Evolutionary conservation across 2,113 vertebrate species (phyloP), one percentile per base, ranked within the genome.

Genomic region (Aspidoscelis tigris): DNA sequence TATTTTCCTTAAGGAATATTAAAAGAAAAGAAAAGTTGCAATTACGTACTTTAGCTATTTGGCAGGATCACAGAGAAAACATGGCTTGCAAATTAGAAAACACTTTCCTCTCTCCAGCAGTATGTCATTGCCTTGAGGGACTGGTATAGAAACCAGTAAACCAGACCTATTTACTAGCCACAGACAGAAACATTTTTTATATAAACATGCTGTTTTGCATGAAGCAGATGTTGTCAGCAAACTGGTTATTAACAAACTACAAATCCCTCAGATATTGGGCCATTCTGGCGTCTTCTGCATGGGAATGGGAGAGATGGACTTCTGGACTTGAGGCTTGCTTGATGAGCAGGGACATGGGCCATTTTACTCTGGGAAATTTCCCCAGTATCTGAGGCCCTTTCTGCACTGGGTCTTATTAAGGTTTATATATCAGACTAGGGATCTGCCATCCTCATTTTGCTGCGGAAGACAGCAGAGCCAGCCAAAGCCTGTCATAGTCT

Each of bases 81-180:
- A 88, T 85, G 89, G 84, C 91, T 93, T 94, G 87, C 73, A 93
- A 84, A 93, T 95, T 88, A 94, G 88, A 90, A 90, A 91, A 92
- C 79, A 83, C 81, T 61, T 95, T 95, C 89, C 92, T 92, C 84
- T 89, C 78, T 87, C 74, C 53, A 93, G 88, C 78, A 0, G 0
- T 92, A 88, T 1, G 76, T 94, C 93, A 94, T 91, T 92, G 90
- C 93, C 94, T 92, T 92, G 61, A 78, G 94, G 92, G 84, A 89
- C 88, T 55, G 88, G 91, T 91, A 90, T 83, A 8, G 43, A 47
- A 86, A 90, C 73, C 68, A 65, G 80, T 0, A 2, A 91, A 87
- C 88, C 90, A 84, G 78, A 75, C 89, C 87, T 90, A 76, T 91
- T 89, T 91, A 91, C 89, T 89, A 83, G 84, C 88, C 91, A 90